phyloP scores from a whole-genome alignment of 2,113 vertebrate genomes.

The Hydropotes inermis region DNA sequence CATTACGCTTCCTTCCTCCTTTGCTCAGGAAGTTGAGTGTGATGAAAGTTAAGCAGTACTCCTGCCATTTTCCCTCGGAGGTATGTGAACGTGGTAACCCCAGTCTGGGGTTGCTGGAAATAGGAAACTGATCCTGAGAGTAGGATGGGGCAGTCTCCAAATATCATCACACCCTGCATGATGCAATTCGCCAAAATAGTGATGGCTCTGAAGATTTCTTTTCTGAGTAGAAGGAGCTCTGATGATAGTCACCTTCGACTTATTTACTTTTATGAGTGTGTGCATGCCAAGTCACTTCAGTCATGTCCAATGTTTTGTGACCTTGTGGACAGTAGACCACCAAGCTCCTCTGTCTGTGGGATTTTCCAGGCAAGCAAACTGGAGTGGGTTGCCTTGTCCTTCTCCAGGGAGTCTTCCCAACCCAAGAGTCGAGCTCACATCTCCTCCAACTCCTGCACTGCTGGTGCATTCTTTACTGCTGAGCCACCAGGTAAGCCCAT shows the following conservation, averaged over 20 bases:
- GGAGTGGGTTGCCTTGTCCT: neutral
- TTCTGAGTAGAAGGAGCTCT: neutral
- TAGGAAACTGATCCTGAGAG: neutral
- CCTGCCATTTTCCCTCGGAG: neutral
- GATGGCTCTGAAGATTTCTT: neutral
- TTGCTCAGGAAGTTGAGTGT: neutral
- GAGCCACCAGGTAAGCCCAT: neutral
- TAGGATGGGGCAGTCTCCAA: too few relatives aligned
- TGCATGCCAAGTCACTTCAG: too few relatives aligned
- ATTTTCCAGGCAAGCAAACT: neutral
- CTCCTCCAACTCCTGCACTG: neutral
- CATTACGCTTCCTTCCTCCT: neutral
- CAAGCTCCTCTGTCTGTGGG: neutral
- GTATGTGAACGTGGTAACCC: neutral
- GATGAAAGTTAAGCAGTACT: neutral
- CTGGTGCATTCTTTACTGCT: neutral
- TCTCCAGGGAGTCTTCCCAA: neutral
- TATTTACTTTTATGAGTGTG: neutral
- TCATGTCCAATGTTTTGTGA: neutral
- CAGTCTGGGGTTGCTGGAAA: neutral
- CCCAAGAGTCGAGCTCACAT: rapidly evolving
- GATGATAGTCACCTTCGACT: neutral
- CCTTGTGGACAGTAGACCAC: neutral
- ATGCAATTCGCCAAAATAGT: neutral
- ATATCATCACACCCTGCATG: neutral